These are phyloP conservation scores for Ageneiosus marmoratus DNA, from an alignment of 2,113 vertebrate genomes.

Conservation along the genomic window DNA sequence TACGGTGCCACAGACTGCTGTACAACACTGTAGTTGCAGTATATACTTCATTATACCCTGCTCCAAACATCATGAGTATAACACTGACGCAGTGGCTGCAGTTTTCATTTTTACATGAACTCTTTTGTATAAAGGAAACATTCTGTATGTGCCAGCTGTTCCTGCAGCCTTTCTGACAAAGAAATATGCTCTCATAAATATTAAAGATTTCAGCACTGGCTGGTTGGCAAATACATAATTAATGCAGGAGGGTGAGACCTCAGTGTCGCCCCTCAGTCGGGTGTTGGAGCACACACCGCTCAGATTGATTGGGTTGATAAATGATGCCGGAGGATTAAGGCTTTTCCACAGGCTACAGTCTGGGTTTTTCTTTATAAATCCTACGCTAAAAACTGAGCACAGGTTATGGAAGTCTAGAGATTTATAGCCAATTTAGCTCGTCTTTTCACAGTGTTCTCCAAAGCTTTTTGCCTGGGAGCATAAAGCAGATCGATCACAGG, in stretches of 20 bases:
- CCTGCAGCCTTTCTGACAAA: conserved; percentile 43
- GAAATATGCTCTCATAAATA: conserved; percentile 58
- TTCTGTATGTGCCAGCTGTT: conserved; percentile 37
- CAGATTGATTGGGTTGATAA: conserved; percentile 41
- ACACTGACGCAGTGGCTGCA: too few relatives aligned
- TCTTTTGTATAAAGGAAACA: conserved; percentile 37
- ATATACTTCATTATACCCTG: too few relatives aligned
- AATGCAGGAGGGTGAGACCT: conserved; percentile 39
- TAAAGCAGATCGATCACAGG: conserved; percentile 4
- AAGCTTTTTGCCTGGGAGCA: not conserved
- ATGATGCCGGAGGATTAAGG: conserved; percentile 20
- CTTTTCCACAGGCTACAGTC: conserved; percentile 14
- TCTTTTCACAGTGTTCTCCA: not conserved
- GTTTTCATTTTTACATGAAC: conserved; percentile 4
- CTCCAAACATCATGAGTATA: too few relatives aligned
- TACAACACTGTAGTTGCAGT: too few relatives aligned
- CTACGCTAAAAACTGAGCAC: not conserved
- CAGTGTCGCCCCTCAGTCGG: conserved; percentile 20
- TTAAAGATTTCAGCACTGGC: conserved; percentile 37
- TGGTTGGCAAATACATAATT: conserved; percentile 46
- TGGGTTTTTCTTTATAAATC: conserved; percentile 8
- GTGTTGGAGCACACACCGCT: not conserved
- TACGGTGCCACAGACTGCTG: too few relatives aligned
- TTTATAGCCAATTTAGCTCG: conserved; percentile 2
- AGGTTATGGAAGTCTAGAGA: not conserved